Base-by-base conservation (phyloP, 92 coral and sea anemone genomes). In the Siderastrea siderea region DNA sequence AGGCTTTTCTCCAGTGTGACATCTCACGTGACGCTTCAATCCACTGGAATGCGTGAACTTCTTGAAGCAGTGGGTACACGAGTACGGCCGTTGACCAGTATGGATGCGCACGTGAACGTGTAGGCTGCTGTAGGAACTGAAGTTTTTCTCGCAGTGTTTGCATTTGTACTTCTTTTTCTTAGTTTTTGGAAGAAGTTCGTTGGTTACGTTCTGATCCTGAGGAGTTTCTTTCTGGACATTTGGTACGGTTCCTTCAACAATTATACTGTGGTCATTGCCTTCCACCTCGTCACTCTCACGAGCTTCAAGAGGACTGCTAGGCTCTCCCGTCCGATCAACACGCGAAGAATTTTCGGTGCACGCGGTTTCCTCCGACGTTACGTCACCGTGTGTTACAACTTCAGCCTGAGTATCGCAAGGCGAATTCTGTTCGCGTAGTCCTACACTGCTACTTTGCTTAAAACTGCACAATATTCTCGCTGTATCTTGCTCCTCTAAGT, bases 381-480 rank as follows among this genome's bases (percentile, higher is more conserved):
- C 12, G 47, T 82, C 58, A 12, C 63, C n/a, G 9, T 14, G 55
- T 45, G 10, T 4, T 57, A 44, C 81, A 26, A 3, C 6, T 44
- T 57, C 55, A 47, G 78, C 10, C 57, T 60, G 78, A 47, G 1
- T 12, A n/a, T 16, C 78, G 3, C 64, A 19, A 5, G 68, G 78
- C 19, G 58, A 71, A 44, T 19, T 70, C 47, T 82, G 78, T 59
- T 62, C 80, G 4, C 17, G 19, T 8, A 52, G 7, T 26, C 62
- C 74, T 14, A 45, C 81, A 50, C 79, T 80, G 51, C 88, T 65
- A 50, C 85, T 75, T 51, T 79, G 91, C 71, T 92, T 93, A 60
- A 95, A 95, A 77, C 98, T 95, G 68, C 98, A 95, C 63, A 95
- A 77, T 57, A 95, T 95, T 59, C 94, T 95, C 12, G 98, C 98